These are phyloP conservation scores for Beris morrisii DNA, from an alignment of 2,888 invertebrate species.

Conservation along the genomic window DNA sequence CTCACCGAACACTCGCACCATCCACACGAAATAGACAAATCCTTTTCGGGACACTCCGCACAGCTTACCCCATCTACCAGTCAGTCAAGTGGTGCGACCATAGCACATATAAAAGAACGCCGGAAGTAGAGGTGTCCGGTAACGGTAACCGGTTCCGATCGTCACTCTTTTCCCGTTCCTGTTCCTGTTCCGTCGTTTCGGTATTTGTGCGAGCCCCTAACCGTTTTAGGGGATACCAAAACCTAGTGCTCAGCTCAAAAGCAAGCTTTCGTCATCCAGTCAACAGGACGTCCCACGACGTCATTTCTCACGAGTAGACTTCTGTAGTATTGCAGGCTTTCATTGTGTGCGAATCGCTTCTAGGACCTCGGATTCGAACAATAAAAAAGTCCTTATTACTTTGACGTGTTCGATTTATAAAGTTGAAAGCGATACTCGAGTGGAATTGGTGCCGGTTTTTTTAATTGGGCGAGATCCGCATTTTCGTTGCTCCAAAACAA, in stretches of 20 bases:
- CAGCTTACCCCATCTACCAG: no score
- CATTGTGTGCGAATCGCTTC: constrained; percentile 14
- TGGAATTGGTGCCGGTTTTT: not conserved
- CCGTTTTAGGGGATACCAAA: not conserved
- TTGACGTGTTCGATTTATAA: no score
- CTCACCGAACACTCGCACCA: constrained; percentile 3
- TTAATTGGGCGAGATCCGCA: not conserved
- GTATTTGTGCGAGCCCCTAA: constrained; percentile 32
- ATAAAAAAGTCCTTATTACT: no score
- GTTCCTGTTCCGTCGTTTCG: constrained; percentile 53
- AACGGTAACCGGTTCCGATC: constrained; percentile 60
- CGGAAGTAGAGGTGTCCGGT: constrained; percentile 59
- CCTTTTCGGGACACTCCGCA: constrained; percentile 7
- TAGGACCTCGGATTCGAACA: no score
- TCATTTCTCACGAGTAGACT: not conserved
- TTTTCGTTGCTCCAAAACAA: constrained; percentile 15
- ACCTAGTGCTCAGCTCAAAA: not conserved
- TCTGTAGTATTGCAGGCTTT: constrained; percentile 31
- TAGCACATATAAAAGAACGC: constrained; percentile 47
- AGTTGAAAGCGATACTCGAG: not conserved
- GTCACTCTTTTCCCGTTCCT: constrained; percentile 58
- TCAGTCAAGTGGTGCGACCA: not conserved
- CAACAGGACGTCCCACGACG: constrained; percentile 3
- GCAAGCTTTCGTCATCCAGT: not conserved
- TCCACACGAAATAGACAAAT: not conserved